Evolutionary conservation across 2,888 invertebrate genomes (phyloP).

Genomic region (Synergus laeviventris): DNA sequence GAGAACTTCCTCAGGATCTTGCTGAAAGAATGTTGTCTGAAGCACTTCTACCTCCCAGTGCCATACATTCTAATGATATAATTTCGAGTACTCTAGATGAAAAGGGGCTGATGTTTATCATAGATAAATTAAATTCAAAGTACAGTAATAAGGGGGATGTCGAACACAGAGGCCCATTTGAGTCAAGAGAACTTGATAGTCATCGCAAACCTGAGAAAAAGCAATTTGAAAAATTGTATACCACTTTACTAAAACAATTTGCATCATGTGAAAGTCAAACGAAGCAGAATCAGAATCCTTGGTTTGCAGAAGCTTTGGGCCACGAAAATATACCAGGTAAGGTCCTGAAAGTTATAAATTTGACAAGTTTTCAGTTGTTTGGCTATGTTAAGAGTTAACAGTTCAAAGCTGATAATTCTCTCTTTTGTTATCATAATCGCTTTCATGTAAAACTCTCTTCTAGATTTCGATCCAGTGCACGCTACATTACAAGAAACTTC

Average conservation of each 20-base stretch:
- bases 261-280: background rate
- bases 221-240: background rate
- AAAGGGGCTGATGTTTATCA: constrained; percentile 64
- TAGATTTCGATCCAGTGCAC: background rate
- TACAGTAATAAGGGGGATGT: constrained; percentile 61
- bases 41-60: constrained; percentile 66
- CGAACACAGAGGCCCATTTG: constrained; percentile 37
- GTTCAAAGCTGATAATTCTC: too few species aligned
- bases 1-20: constrained; percentile 48
- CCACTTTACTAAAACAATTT: background rate
- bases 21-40: constrained; percentile 67
- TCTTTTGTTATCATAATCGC: background rate
- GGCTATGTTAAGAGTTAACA: too few species aligned
- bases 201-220: background rate
- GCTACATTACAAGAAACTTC: background rate
- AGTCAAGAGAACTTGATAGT: constrained; percentile 42
- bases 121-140: constrained; percentile 67
- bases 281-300: background rate
- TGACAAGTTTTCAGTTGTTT: background rate
- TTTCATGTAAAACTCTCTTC: background rate
- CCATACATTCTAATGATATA: constrained; percentile 64
- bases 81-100: constrained; percentile 69
- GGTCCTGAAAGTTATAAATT: background rate
- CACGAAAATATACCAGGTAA: constrained; percentile 14
- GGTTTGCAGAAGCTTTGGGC: background rate